Base-by-base conservation (phyloP, 1,140 invertebrate species). In the Zeugodacus cucurbitae region DNA sequence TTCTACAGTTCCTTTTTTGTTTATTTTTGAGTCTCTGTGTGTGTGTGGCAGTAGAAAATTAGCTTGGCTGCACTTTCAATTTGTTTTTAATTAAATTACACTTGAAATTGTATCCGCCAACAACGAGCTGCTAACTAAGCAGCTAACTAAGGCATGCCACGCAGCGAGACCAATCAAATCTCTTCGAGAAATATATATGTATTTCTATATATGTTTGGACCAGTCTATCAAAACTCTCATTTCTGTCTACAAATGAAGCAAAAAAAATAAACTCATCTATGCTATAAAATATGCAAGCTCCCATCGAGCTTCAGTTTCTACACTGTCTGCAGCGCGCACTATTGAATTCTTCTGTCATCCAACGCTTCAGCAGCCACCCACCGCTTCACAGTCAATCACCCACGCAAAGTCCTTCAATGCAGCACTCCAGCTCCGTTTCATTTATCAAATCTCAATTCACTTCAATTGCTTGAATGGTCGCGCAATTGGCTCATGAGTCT, bases 371-470 rank as follows among this genome's bases (percentile, higher is more conserved):
- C 26, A 20, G 5, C 64, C 64, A 29, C 26, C 64, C 14, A 20
- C 17, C 14, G n/a, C n/a, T n/a, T n/a, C n/a, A n/a, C n/a, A n/a
- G n/a, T n/a, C n/a, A n/a, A n/a, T n/a, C n/a, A n/a, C n/a, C n/a
- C n/a, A n/a, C n/a, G n/a, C n/a, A 54, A 1, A 1, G 37, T 44
- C 37, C 11, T 74, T 74, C 37, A n/a, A 20, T 74, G 29, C 70
- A 29, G 41, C 14, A 2, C 58, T 26, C 10, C n/a, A 74, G 67
- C 74, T 82, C 41, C 74, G n/a, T 48, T 82, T 82, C 74, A 48
- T 82, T 48, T 82, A 82, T 82, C 74, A 82, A 82, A 48, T 82
- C 74, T 82, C 74, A 82, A 82, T 54, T 82, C 74, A 82, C 74
- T 82, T 82, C 41, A 82, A 82, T 54, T 54, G 20, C 74, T 82